Evolutionary conservation across 2,888 invertebrate genomes (phyloP).

Genomic region (Ctena decussata): DNA sequence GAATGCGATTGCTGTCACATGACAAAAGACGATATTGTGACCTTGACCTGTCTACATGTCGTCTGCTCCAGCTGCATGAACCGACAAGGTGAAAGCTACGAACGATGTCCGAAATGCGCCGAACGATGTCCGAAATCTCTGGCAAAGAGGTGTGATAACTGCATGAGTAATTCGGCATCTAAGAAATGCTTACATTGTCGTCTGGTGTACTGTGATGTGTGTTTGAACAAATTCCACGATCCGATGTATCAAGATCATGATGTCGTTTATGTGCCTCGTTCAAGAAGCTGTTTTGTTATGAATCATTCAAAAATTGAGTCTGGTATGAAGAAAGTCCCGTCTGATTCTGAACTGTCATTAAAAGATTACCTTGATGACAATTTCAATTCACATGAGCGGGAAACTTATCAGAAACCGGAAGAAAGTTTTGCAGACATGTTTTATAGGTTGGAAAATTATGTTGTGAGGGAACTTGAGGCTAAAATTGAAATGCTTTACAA

Average conservation of each 20-base stretch:
- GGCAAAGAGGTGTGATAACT: slow-evolving; percentile 2
- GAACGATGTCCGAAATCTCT: too few relatives aligned
- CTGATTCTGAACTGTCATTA: background rate
- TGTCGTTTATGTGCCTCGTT: background rate
- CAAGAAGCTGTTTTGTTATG: slow-evolving; percentile 1
- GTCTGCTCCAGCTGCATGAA: slow-evolving; percentile 55
- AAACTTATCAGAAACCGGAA: background rate
- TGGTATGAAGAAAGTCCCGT: background rate
- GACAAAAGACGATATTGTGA: slow-evolving; percentile 37
- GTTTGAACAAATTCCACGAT: background rate
- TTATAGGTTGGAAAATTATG: slow-evolving; percentile 26
- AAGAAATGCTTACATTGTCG: background rate
- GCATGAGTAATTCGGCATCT: background rate
- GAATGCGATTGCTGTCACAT: slow-evolving; percentile 61
- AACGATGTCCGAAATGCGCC: slow-evolving; percentile 60
- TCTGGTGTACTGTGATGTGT: background rate
- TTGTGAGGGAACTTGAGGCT: slow-evolving; percentile 26
- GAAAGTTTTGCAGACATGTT: background rate
- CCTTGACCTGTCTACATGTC: slow-evolving; percentile 59
- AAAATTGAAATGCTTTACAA: slow-evolving; percentile 19
- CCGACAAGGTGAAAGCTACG: slow-evolving; percentile 39
- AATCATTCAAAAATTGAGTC: background rate
- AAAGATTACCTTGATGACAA: background rate
- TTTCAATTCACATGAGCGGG: background rate
- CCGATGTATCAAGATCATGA: background rate